Evolutionary conservation across 2,797 vertebrate genomes (phyloP), one percentile per base, ranked within the genome.

Genomic region (Sciaenops ocellatus): DNA sequence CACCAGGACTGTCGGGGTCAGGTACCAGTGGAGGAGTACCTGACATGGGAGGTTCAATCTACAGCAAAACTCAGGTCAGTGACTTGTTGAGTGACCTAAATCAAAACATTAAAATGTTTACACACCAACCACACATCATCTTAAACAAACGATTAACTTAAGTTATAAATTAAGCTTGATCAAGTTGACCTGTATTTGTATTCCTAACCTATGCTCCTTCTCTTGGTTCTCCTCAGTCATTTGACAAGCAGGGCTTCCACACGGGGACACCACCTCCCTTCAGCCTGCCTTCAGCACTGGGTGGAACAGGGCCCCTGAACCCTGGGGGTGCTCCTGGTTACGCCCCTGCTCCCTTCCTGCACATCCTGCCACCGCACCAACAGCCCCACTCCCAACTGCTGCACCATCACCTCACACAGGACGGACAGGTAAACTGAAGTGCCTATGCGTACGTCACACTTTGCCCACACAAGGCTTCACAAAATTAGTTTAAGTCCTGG

Each of bases 191-290:
- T 57, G 2, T 51, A 34, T 24, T 56, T 62, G 5, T 2, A 8
- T 41, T 65, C 51, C 38, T n/a, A 62, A 30, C 16, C 4, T 63
- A 1, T 44, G 1, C 38, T 42, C 74, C 10, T 20, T 41, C 6
- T 56, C 17, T 71, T 20, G 3, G 10, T 34, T 61, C 0, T 69
- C 11, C 24, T 12, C 92, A 99, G 98, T 94, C 97, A 0, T 99
- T 97, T 92, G 98, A 99, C 92, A 99, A 99, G 92, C 98, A 99
- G 95, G 98, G 97, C 91, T 99, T 99, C 94, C 97, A 98, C 5
- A 96, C 98, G 1, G 98, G 96, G 66, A 98, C 97, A 0, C 97
- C 98, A 0, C 97, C 98, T 74, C 96, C 98, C 0, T 99, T 99
- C 93, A 98, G 92, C 95, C 93, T 99, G 84, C 98, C 98, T 4